Percentiles rank a stretch among this genome's conserved stretches.
These are phyloP conservation scores for Glossophaga mutica DNA, from an alignment of 2,797 vertebrate species.

Conservation along the genomic window DNA sequence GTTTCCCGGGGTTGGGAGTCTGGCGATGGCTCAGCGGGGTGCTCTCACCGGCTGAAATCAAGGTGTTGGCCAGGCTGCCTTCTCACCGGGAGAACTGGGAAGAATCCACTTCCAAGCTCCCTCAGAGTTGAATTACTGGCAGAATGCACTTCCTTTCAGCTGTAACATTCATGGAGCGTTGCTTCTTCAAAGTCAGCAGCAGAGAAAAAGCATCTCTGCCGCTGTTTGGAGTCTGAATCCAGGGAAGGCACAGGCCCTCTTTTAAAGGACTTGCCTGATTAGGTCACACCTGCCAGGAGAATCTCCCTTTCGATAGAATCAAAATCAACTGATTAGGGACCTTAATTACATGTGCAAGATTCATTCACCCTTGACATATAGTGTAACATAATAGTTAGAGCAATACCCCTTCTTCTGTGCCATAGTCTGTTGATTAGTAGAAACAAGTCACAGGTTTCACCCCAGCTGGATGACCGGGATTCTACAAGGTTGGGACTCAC, in stretches of 20 bases:
- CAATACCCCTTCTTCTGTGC: neutral
- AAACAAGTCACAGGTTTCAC: neutral
- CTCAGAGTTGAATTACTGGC: neutral
- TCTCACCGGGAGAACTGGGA: neutral
- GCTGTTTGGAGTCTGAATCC: neutral
- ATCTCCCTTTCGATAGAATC: neutral
- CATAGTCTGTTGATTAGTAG: neutral
- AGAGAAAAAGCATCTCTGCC: neutral
- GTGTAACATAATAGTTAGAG: neutral
- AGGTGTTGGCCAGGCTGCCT: neutral
- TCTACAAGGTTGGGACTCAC: neutral
- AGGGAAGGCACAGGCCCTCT: neutral
- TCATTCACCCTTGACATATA: neutral
- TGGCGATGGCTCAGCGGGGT: neutral
- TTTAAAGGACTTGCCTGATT: neutral
- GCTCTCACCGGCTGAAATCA: neutral
- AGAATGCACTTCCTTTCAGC: neutral
- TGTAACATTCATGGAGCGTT: neutral
- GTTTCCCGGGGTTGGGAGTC: neutral
- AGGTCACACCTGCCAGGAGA: neutral
- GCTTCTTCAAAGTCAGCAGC: neutral
- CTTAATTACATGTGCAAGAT: neutral
- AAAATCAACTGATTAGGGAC: neutral
- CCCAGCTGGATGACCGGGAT: neutral
- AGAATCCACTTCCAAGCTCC: neutral